Evolutionary conservation across 2,113 vertebrate species (phyloP).

Genomic region (Peromyscus californicus): DNA sequence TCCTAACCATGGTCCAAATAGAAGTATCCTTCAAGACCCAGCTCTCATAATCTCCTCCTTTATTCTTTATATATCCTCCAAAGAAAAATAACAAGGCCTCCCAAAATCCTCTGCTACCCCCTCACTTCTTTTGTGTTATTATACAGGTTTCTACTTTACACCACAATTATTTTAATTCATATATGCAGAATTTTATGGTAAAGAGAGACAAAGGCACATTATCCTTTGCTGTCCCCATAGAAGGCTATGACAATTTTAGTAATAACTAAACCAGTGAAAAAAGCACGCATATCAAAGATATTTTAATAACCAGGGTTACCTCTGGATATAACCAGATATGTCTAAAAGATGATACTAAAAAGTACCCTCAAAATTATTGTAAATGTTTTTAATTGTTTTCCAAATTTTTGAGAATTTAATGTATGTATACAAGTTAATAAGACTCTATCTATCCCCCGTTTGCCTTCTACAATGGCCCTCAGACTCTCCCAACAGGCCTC

Average conservation of each 20-base stretch:
- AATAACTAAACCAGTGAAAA: neutral
- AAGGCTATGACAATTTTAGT: neutral
- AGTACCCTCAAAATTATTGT: neutral
- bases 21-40: neutral
- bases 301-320: neutral
- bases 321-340: neutral
- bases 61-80: neutral
- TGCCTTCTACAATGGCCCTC: neutral
- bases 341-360: neutral
- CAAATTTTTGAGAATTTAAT: neutral
- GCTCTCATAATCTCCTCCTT: neutral
- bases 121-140: neutral
- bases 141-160: neutral
- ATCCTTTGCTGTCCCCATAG: neutral
- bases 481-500: neutral
- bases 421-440: neutral
- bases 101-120: neutral
- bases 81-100: neutral
- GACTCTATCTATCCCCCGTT: too few species aligned
- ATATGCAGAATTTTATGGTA: neutral
- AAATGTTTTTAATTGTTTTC: neutral
- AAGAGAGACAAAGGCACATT: neutral
- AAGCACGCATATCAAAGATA: neutral
- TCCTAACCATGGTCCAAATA: neutral
- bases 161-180: constrained; percentile 13